Base-by-base conservation (phyloP, 2,113 vertebrate genomes). In the Siniperca knerii region DNA sequence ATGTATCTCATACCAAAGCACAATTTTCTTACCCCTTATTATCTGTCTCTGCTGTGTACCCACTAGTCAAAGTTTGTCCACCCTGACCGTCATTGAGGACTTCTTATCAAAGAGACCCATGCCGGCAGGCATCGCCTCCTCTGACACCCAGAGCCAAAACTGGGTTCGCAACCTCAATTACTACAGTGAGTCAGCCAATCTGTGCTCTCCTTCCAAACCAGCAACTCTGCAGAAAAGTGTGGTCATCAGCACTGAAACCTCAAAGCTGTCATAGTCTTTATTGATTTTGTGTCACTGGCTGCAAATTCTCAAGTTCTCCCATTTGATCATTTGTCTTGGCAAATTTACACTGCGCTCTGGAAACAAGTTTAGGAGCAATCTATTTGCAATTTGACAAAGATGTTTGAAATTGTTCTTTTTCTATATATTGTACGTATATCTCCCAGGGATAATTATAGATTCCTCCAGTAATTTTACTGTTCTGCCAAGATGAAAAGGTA, bases 141-240 rank as follows among this genome's bases (percentile, higher is more conserved):
- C 94, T 23, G 97, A 97, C 57, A 93, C 90, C 35, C 94, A 95
- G 89, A 97, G 93, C 90, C 78, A 90, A 90, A 98, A 95, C 93
- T 99, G 98, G 98, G 92, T 98, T 89, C 97, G 98, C 89, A 98
- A 98, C 87, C 67, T 97, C 94, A 97, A 96, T 96, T 99, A 99
- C 92, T 99, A 98, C 96, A 96, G 98, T 99, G 94, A 98, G 98
- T 97, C 70, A 64, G 29, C 21, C 70, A 52, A 44, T 80, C 77
- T 74, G 52, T 79, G 2, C 4, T 75, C 77, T 88, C 48, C 68
- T 48, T 65, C 58, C 37, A 81, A 67, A 55, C 33, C 12, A 77
- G 76, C 60, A 16, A 48, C 62, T 75, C 50, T 74, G 66, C 84
- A 82, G 37, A 66, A 58, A 29, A 68, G 29, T 72, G 57, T 23